phyloP scores from a whole-genome alignment of 2,888 invertebrate species.

The Morpho deidamia region DNA sequence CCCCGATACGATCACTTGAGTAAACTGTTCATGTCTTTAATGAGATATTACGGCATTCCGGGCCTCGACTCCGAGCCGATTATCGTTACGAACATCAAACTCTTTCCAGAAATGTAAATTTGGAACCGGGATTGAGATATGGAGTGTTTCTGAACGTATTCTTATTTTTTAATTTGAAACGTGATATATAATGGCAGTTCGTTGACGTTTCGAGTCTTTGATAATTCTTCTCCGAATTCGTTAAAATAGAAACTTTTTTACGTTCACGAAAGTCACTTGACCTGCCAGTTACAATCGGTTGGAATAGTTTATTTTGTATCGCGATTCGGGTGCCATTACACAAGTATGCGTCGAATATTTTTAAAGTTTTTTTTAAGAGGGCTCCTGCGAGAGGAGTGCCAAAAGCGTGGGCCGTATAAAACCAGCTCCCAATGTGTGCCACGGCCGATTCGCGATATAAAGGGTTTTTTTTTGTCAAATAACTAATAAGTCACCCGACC shows the following conservation, averaged over 20 bases:
- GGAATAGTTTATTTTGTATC: background rate
- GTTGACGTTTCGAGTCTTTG: constrained; percentile 35
- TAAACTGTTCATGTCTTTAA: constrained; percentile 50
- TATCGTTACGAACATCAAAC: constrained; percentile 68
- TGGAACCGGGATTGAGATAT: constrained; percentile 66
- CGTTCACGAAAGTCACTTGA: constrained; percentile 4
- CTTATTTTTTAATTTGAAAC: constrained; percentile 64
- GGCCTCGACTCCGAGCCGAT: constrained; percentile 51
- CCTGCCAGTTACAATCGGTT: constrained; percentile 1
- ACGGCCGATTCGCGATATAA: constrained; percentile 47
- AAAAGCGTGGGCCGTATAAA: constrained; percentile 57
- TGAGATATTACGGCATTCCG: constrained; percentile 71
- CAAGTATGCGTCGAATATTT: constrained; percentile 37
- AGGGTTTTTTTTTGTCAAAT: constrained; percentile 36
- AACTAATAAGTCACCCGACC: constrained; percentile 37
- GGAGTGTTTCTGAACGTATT: constrained; percentile 58
- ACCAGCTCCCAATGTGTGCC: constrained; percentile 50
- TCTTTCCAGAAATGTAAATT: constrained; percentile 73
- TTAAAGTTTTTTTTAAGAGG: constrained; percentile 43
- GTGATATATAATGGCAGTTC: constrained; percentile 50
- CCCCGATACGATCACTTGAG: constrained; percentile 44
- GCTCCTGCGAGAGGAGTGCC: constrained; percentile 47
- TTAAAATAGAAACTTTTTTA: constrained; percentile 11
- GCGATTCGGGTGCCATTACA: constrained; percentile 31
- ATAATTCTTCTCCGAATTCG: constrained; percentile 10